phyloP scores from a whole-genome alignment of 2,113 vertebrate genomes.

The Notothenia rossii region DNA sequence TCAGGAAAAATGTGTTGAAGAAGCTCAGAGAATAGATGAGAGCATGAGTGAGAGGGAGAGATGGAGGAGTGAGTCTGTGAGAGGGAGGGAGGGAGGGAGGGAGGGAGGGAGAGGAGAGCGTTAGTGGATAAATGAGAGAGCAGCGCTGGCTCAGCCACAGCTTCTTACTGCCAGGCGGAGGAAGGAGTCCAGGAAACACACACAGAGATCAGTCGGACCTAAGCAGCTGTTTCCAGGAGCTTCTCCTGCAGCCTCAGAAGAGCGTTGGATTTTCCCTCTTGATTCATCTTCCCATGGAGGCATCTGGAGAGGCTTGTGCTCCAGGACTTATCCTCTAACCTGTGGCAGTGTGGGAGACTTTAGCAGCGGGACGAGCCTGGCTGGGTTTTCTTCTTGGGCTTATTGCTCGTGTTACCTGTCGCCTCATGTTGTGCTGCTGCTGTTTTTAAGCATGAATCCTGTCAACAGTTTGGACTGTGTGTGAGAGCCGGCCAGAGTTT shows the following conservation, averaged over 20 bases:
- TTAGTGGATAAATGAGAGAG: conserved; percentile 67
- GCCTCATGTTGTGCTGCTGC: conserved; percentile 31
- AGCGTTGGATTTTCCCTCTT: conserved; percentile 51
- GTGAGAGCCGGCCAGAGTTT: conserved; percentile 51
- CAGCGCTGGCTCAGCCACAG: conserved; percentile 70
- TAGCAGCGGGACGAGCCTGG: conserved; percentile 35
- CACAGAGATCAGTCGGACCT: conserved; percentile 28
- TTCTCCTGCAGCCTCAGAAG: conserved; percentile 48
- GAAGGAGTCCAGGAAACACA: conserved; percentile 55
- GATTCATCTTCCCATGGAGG: conserved; percentile 37
- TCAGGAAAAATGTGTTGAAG: conserved; percentile 26
- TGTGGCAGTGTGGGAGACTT: conserved; percentile 40
- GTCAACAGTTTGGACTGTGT: conserved; percentile 57
- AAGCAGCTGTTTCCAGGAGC: conserved; percentile 71
- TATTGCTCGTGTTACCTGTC: conserved; percentile 26
- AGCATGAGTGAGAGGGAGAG: conserved; percentile 27
- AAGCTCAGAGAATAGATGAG: conserved; percentile 25
- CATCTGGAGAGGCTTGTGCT: conserved; percentile 24
- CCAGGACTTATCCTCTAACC: conserved; percentile 58
- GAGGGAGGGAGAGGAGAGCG: conserved; percentile 45
- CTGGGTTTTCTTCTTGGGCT: not conserved
- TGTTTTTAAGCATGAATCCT: conserved; percentile 50
- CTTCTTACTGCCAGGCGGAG: conserved; percentile 61
- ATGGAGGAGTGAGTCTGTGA: conserved; percentile 39
- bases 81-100: conserved; percentile 12